These are phyloP conservation scores for Strigamia maritima DNA, from an alignment of 2,888 invertebrate species.

Conservation along the genomic window DNA sequence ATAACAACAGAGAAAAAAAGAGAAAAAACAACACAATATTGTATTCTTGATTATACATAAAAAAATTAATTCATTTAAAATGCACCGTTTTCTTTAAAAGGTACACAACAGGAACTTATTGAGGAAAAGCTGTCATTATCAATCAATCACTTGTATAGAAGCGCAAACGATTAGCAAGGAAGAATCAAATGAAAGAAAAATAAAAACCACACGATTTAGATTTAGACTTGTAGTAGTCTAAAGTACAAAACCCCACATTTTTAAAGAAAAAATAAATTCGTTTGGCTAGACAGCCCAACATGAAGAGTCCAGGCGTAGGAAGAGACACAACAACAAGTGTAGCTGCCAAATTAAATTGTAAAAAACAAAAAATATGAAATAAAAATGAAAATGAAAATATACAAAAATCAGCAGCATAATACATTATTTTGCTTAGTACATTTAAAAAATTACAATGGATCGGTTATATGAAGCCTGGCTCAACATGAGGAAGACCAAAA, in stretches of 20 bases:
- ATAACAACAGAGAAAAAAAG: neutral
- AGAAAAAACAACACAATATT: neutral
- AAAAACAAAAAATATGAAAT: neutral
- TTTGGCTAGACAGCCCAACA: constrained; percentile 7
- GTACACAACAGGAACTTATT: constrained; percentile 10
- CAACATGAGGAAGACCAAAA: constrained; percentile 7
- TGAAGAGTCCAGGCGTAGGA: neutral
- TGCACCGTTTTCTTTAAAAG: neutral
- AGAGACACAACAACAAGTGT: neutral
- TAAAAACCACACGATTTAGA: neutral
- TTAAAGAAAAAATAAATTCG: neutral
- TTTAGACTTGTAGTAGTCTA: too few relatives aligned
- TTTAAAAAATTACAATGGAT: neutral
- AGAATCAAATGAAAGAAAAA: neutral
- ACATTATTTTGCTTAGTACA: neutral
- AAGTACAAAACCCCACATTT: too few relatives aligned
- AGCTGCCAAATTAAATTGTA: neutral
- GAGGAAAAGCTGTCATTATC: constrained; percentile 15
- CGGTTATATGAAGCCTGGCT: neutral
- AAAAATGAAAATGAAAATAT: neutral
- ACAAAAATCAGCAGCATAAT: neutral
- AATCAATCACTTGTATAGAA: neutral
- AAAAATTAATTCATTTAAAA: neutral
- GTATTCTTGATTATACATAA: constrained; percentile 2
- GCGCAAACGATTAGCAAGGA: constrained; percentile 5